Percentiles rank a stretch among this genome's conserved stretches.
Conservation (phyloP, 2,888 invertebrate genomes). For the Leucoptera coffeella region DNA sequence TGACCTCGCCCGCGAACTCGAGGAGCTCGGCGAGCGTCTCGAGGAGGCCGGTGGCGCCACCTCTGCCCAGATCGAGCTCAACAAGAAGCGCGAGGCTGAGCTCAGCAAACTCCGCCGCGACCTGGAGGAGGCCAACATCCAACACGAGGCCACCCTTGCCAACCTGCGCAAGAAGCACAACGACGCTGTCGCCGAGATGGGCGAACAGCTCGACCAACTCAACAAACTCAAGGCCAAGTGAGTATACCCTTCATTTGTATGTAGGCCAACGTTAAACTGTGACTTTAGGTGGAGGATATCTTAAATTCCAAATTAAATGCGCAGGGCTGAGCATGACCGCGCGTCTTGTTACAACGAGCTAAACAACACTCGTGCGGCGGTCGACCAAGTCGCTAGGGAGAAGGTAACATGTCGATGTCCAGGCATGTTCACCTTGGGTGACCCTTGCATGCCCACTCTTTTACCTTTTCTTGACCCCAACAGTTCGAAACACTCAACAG, state of each 20-base stretch:
- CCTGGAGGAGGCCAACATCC: slow-evolving; percentile 97
- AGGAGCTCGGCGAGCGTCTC: slow-evolving; percentile 92
- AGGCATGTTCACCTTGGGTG: slow-evolving; percentile 37
- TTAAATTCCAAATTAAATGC: no score
- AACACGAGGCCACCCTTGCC: slow-evolving; percentile 94
- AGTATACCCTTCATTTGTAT: slow-evolving; percentile 46
- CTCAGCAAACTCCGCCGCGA: slow-evolving; percentile 97
- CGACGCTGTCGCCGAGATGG: slow-evolving; percentile 98
- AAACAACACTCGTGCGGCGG: slow-evolving; percentile 88
- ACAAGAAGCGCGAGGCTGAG: slow-evolving; percentile 99
- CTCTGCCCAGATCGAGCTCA: slow-evolving; percentile 97
- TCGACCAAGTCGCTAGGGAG: slow-evolving; percentile 91
- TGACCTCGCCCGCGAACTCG: slow-evolving; percentile 94
- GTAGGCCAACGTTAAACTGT: neutral
- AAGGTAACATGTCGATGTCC: slow-evolving; percentile 71
- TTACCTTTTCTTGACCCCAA: slow-evolving; percentile 12
- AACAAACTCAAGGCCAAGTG: slow-evolving; percentile 99
- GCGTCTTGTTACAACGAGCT: slow-evolving; percentile 83
- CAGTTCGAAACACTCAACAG: slow-evolving; percentile 7
- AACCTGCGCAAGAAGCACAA: slow-evolving; percentile 99
- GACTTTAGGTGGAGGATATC: no score
- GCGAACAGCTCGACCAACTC: slow-evolving; percentile 99
- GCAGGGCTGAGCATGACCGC: slow-evolving; percentile 92
- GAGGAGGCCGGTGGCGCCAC: slow-evolving; percentile 99
- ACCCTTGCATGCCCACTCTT: slow-evolving; percentile 27